Conservation (phyloP, 2,888 invertebrate genomes). For the Leptopilina syphax region DNA sequence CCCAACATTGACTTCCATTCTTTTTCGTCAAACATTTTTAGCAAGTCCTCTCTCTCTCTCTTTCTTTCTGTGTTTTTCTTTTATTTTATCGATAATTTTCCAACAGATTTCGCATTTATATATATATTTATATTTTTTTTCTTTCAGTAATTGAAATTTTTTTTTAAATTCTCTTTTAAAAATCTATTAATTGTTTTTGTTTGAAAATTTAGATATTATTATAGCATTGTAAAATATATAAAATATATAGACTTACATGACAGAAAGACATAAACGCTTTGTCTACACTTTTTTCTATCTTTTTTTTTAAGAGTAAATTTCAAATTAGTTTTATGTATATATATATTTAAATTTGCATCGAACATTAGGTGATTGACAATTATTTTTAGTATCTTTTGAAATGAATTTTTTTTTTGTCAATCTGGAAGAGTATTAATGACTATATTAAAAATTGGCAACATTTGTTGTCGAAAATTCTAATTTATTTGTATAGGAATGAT, state of each 20-base stretch:
- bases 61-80: neutral
- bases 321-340: conserved; percentile 10
- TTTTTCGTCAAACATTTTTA: conserved; percentile 13
- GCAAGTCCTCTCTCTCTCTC: conserved; percentile 35
- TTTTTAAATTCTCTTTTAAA: neutral
- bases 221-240: conserved; percentile 12
- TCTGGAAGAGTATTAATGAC: neutral
- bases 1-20: conserved; percentile 33
- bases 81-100: conserved; percentile 8
- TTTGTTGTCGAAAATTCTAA: neutral
- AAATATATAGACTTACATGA: conserved; percentile 21
- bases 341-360: conserved; percentile 14
- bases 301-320: neutral
- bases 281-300: conserved; percentile 2
- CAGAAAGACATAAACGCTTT: conserved; percentile 16
- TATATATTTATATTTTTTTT: neutral
- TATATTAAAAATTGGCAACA: neutral
- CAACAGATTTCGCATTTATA: conserved; percentile 25
- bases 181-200: conserved; percentile 2
- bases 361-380: conserved; percentile 13
- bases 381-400: neutral
- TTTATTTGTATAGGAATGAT: conserved; percentile 7
- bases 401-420: neutral
- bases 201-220: neutral
- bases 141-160: conserved; percentile 37